These are phyloP conservation scores for Cosmorhoe ocellata DNA, from an alignment of 2,888 invertebrate genomes.

Conservation along the genomic window DNA sequence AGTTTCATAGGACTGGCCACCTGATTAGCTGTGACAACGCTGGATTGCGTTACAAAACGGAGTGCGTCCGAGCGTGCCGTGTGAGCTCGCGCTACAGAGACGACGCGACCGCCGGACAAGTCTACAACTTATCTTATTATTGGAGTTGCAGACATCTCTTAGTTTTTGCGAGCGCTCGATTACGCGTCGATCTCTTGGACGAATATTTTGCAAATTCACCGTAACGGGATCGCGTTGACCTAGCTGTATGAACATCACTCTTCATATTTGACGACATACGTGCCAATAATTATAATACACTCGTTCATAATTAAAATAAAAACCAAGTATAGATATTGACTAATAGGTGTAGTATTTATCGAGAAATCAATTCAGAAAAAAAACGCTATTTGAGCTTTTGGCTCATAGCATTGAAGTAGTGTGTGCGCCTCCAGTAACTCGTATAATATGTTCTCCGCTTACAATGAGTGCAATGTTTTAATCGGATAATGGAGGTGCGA, in stretches of 20 bases:
- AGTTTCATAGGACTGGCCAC: slow-evolving; percentile 5
- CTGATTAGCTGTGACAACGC: slow-evolving; percentile 14
- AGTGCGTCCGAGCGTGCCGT: slow-evolving; percentile 35
- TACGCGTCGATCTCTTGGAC: slow-evolving; percentile 17
- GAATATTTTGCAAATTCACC: slow-evolving; percentile 18
- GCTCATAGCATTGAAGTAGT: too few species aligned
- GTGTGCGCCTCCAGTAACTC: too few species aligned
- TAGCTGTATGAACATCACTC: neutral
- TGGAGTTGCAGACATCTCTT: slow-evolving; percentile 12
- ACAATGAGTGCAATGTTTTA: slow-evolving; percentile 26
- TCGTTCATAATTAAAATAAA: too few species aligned
- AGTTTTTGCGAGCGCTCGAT: slow-evolving; percentile 11
- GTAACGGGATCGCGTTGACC: slow-evolving; percentile 16
- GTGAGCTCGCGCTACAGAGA: slow-evolving; percentile 27
- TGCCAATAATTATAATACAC: too few species aligned
- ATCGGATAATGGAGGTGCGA: slow-evolving; percentile 33
- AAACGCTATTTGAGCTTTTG: too few species aligned
- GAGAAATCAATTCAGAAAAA: too few species aligned
- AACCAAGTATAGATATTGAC: too few species aligned
- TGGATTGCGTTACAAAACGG: slow-evolving; percentile 28
- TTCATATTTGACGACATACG: too few species aligned
- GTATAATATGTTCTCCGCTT: neutral
- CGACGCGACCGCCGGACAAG: slow-evolving; percentile 20
- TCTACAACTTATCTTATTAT: slow-evolving; percentile 11
- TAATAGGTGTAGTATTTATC: too few species aligned